Evolutionary conservation across 1,140 invertebrate species (phyloP), one percentile per base, ranked within the genome.

Genomic region (Drosophila lowei): DNA sequence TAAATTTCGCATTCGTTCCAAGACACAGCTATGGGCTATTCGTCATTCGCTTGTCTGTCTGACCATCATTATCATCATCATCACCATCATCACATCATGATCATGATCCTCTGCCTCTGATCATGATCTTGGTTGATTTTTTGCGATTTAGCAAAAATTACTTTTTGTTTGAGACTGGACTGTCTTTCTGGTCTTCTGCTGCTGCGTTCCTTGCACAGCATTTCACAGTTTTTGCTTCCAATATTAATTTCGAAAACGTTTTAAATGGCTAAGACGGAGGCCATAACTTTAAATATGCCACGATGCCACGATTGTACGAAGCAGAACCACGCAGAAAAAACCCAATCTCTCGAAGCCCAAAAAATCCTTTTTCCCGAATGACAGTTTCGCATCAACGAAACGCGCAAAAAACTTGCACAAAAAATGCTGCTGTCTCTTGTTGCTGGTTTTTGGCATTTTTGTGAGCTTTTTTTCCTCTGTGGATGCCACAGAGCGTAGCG

Each of bases 221-320:
- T 88, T 86, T 84, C 84, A 79, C 80, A 86, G 81, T 85, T 85
- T 85, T 85, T 85, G 81, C 68, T 72, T 44, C 72, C 81, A 79
- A 83, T 90, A 88, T 90, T 90, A 90, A 90, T 90, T 90, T 90
- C 81, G 81, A 79, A 84, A 66, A 90, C 73, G 70, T 90, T 90
- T 88, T 90, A 90, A 90, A 90, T 83, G 88, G 80, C 80, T 64
- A 60, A 86, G 65, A 84, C 75, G 58, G 61, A 66, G 74, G 78
- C 70, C 79, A 85, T 85, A 73, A 85, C 83, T 85, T 85, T 80
- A 83, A 84, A 83, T 83, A 83, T 84, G 79, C 75, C 68, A 34
- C 30, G 8, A 65, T 73, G 55, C 18, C 18, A 18, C 58, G n/a
- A n/a, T n/a, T n/a, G n/a, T n/a, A n/a, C n/a, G 43, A 80, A 54